Evolutionary conservation across 2,113 vertebrate species (phyloP), one percentile per base, ranked within the genome.

Genomic region (Coptodon bakossiorum): DNA sequence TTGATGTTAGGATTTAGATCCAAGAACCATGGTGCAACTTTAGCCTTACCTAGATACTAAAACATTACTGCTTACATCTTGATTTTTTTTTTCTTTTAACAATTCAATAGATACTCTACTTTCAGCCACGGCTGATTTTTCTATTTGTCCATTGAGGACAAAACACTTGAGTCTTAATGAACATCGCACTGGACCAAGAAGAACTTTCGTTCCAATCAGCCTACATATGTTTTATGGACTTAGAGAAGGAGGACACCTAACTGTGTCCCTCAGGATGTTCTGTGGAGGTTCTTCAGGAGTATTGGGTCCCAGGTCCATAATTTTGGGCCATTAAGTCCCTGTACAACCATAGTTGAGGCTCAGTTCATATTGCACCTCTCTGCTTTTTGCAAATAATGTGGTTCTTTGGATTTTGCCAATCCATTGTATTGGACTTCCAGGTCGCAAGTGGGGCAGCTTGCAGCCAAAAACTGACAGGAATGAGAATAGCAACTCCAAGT

Each of bases 191-290:
- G 34, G 66, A 71, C n/a, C 36, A 68, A 40, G 4, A 22, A 40
- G 19, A 68, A 68, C 36, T 68, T 40, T 68, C 0, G 1, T 40
- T 34, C 4, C 63, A 12, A 22, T 13, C 36, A 68, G 36, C 22
- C 36, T 40, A 40, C 19, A 68, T 40, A 40, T 40, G 63, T 14
- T 40, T 40, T 1, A 38, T 68, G 63, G 31, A 63, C 31, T 63
- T 63, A 9, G 59, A 63, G 59, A 63, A 63, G 6, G 31, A 19
- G 27, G 0, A 59, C 27, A 63, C 9, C 6, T 36, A 7, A 0
- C 17, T 66, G 61, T 66, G 6, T 11, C 31, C 31, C 31, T 63
- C 31, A n/a, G 31, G 59, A 63, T 11, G 31, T 11, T 19, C 59
- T 36, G 31, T n/a, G 59, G 31, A 36, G 31, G 9, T 36, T 36